A percentile compares a stretch with the other conserved stretches of the same genome.
These are phyloP conservation scores for Xiphophorus birchmanni DNA, from an alignment of 2,797 vertebrate species.

Conservation along the genomic window DNA sequence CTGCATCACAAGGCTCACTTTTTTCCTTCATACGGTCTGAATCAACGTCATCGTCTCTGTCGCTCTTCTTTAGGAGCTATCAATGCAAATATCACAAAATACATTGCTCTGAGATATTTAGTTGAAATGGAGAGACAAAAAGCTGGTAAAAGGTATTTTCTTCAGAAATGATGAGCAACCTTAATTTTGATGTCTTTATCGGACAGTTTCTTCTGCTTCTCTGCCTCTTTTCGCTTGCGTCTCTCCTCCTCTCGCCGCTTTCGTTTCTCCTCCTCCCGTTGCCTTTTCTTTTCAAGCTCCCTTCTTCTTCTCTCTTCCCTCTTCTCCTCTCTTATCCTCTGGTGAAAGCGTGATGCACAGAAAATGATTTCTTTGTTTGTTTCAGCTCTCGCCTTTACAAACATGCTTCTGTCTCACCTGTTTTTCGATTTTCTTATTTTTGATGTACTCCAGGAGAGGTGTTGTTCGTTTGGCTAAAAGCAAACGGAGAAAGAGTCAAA, in stretches of 20 bases:
- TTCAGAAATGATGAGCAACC: slow-evolving; percentile 69
- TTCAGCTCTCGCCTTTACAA: not conserved
- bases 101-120: not conserved
- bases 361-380: not conserved
- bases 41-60: slow-evolving; percentile 89
- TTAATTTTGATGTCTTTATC: slow-evolving; percentile 96
- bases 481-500: not conserved
- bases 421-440: slow-evolving; percentile 98
- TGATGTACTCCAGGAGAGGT: slow-evolving; percentile 98
- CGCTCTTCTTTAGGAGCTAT: slow-evolving; percentile 96
- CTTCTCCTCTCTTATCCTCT: slow-evolving; percentile 98
- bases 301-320: slow-evolving; percentile 92
- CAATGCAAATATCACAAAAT: not conserved
- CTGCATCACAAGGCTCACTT: slow-evolving; percentile 83
- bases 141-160: not conserved
- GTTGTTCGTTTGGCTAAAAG: slow-evolving; percentile 93
- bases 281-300: slow-evolving; percentile 93
- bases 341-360: slow-evolving; percentile 13
- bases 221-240: slow-evolving; percentile 90
- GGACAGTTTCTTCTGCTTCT: slow-evolving; percentile 90
- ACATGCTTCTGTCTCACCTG: slow-evolving; percentile 79
- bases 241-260: slow-evolving; percentile 94
- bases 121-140: not conserved
- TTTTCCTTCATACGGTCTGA: slow-evolving; percentile 89
- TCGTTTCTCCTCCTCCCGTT: slow-evolving; percentile 94